Conservation (phyloP, 37 sponge, comb jelly and placozoan species). For the Amphimedon queenslandica region DNA sequence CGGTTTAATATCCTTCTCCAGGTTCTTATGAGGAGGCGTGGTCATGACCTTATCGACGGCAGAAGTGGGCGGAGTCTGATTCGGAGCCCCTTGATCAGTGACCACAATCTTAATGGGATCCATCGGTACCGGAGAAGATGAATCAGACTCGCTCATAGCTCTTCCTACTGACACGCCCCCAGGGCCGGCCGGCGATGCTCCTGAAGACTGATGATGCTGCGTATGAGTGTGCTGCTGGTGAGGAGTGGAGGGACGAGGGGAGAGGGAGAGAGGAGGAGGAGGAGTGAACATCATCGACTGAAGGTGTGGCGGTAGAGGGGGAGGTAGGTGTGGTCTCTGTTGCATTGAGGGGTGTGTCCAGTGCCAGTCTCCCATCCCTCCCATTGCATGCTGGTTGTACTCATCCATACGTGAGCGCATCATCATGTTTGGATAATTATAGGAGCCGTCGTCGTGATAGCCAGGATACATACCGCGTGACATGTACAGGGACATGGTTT, state of each 20-base stretch:
- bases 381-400: slow-evolving; percentile 11
- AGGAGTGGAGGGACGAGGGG: not conserved
- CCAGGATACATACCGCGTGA: not conserved
- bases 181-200: too few species aligned
- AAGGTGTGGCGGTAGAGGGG: slow-evolving; percentile 15
- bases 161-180: too few species aligned
- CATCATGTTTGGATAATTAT: not conserved
- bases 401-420: slow-evolving; percentile 4
- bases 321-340: not conserved
- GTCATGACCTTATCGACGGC: too few species aligned
- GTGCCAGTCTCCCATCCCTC: not conserved
- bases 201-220: not conserved
- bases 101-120: not conserved
- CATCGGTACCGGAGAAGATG: not conserved
- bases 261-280: slow-evolving; percentile 7
- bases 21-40: too few species aligned
- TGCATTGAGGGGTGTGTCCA: not conserved
- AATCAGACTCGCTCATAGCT: not conserved
- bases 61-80: too few species aligned
- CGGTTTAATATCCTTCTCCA: not conserved
- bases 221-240: too few species aligned
- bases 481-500: not conserved
- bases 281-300: slow-evolving; percentile 10
- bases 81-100: not conserved
- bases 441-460: not conserved